These are phyloP conservation scores for Drosophila diplacantha DNA, from an alignment of 2,888 invertebrate genomes.

Conservation along the genomic window DNA sequence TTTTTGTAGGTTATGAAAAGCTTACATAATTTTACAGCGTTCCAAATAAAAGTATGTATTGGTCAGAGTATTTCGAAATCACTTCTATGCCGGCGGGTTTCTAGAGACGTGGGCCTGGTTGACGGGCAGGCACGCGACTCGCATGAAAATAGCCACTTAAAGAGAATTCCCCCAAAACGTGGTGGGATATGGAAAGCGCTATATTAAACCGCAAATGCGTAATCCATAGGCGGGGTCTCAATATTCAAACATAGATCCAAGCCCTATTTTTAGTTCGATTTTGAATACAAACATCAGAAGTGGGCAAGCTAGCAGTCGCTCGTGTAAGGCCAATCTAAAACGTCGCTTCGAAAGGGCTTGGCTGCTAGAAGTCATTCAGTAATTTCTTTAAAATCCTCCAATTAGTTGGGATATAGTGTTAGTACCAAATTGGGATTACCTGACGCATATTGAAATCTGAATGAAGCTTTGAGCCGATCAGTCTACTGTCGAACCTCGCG, in stretches of 20 bases:
- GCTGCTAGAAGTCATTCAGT: background rate
- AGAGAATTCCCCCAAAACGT: constrained; percentile 34
- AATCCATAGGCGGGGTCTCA: constrained; percentile 23
- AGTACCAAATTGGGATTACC: background rate
- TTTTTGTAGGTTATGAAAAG: background rate
- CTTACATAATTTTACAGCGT: background rate
- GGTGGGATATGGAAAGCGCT: constrained; percentile 45
- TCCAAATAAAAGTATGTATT: background rate
- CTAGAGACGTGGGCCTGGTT: constrained; percentile 22
- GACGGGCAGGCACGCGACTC: constrained; percentile 41
- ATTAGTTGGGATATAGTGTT: constrained; percentile 1
- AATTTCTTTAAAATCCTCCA: background rate
- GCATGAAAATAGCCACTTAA: constrained; percentile 52
- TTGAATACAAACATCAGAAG: background rate
- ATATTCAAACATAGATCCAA: constrained; percentile 1
- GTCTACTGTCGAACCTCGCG: constrained; percentile 44
- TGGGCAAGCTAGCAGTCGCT: constrained; percentile 4
- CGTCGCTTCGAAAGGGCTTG: background rate
- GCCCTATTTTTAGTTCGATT: background rate
- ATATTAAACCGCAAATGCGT: constrained; percentile 53
- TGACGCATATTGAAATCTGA: constrained; percentile 54
- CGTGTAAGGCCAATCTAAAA: background rate
- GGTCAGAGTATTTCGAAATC: constrained; percentile 8
- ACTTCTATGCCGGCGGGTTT: constrained; percentile 4
- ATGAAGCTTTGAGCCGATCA: constrained; percentile 42